Conservation (phyloP, 2,888 invertebrate species). For the Capitulum mitella region DNA sequence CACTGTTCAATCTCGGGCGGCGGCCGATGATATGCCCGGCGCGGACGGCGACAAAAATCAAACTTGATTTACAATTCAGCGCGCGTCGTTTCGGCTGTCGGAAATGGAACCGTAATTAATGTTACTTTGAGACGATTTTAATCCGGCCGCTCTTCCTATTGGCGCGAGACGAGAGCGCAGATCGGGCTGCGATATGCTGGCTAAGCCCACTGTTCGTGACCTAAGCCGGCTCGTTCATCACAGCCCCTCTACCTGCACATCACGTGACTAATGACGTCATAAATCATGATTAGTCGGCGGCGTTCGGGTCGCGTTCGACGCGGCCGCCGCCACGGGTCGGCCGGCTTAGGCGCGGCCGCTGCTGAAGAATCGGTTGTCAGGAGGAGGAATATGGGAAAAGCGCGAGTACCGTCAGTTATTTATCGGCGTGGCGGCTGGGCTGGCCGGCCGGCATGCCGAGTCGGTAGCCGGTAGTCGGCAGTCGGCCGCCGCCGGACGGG, state of each 20-base stretch:
- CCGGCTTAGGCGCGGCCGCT: not conserved
- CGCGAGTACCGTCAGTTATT: not conserved
- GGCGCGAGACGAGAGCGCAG: slow-evolving; percentile 3
- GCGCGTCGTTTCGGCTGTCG: not conserved
- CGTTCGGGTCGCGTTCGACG: not conserved
- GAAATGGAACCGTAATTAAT: slow-evolving; percentile 15
- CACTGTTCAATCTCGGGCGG: not conserved
- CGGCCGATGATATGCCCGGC: not conserved
- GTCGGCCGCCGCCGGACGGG: not conserved
- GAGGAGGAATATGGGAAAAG: too few species aligned
- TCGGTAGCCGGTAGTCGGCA: too few species aligned
- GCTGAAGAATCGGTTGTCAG: not conserved
- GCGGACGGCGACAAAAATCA: not conserved
- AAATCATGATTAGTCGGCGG: slow-evolving; percentile 19
- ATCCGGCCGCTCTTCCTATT: not conserved
- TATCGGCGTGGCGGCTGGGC: too few species aligned
- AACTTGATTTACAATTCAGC: slow-evolving; percentile 18
- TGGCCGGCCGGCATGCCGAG: too few species aligned
- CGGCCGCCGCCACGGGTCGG: too few species aligned
- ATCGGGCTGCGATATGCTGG: not conserved
- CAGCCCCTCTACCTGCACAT: slow-evolving; percentile 19
- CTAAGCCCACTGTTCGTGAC: slow-evolving; percentile 17
- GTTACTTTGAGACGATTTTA: slow-evolving; percentile 24
- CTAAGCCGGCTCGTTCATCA: slow-evolving; percentile 21
- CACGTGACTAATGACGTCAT: slow-evolving; percentile 24